Evolutionary conservation across 2,113 vertebrate species (phyloP).

Genomic region (Athene noctua): DNA sequence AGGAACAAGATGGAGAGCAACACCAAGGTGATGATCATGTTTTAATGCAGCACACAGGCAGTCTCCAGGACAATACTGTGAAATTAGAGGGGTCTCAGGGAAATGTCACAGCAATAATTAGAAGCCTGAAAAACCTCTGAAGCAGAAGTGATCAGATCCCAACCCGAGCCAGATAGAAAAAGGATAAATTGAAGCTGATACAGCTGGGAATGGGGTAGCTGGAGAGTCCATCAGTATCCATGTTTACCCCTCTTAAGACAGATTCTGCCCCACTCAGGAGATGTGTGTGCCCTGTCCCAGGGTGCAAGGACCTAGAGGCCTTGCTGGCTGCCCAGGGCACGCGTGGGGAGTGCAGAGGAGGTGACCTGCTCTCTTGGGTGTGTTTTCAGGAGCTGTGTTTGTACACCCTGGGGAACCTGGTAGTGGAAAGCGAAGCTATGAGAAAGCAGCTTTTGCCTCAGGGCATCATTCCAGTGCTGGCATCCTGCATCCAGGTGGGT

Average conservation of each 20-base stretch:
- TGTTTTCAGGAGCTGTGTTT: conserved; percentile 89
- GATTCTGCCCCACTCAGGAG: neutral
- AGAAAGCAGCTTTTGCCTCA: conserved; percentile 89
- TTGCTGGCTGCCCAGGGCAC: neutral
- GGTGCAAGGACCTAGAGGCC: neutral
- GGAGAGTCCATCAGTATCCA: neutral
- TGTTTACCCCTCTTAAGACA: neutral
- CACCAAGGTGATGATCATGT: neutral
- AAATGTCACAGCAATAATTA: neutral
- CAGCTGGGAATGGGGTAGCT: neutral
- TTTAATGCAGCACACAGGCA: neutral
- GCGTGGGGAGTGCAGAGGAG: neutral
- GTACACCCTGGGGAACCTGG: conserved; percentile 92
- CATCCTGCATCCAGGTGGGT: conserved; percentile 86
- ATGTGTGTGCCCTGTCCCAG: neutral
- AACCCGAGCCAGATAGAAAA: neutral
- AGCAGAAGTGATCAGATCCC: neutral
- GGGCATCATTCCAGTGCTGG: conserved; percentile 86
- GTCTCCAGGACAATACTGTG: neutral
- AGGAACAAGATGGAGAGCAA: neutral
- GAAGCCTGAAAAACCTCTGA: neutral
- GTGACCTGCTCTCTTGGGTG: neutral
- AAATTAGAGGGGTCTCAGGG: neutral
- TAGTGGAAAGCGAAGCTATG: conserved; percentile 83
- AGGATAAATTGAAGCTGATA: neutral